These are phyloP conservation scores for Chrysodeixis includens DNA, from an alignment of 2,888 invertebrate genomes.

Conservation along the genomic window DNA sequence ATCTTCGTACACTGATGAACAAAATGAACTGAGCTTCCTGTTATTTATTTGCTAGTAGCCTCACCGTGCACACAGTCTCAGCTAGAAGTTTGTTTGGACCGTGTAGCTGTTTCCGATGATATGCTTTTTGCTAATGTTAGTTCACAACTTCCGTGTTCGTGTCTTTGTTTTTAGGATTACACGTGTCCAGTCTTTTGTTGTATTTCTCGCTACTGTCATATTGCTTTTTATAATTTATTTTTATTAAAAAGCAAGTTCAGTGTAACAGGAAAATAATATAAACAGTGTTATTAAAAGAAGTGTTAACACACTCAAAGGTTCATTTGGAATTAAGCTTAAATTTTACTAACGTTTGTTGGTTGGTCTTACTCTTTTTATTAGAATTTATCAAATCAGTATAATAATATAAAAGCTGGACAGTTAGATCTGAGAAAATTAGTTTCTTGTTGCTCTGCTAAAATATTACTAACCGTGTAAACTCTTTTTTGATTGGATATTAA, in stretches of 20 bases:
- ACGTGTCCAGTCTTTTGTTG: neutral
- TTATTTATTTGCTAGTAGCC: no score
- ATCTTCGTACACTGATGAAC: conserved; percentile 1
- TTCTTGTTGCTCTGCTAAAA: neutral
- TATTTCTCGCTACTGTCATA: neutral
- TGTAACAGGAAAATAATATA: no score
- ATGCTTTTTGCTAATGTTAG: neutral
- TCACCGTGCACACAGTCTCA: neutral
- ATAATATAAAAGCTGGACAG: neutral
- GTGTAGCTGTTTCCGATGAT: neutral
- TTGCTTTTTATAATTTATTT: neutral
- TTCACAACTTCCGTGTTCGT: neutral
- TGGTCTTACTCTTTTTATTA: neutral
- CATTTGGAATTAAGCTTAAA: no score
- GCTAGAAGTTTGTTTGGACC: neutral
- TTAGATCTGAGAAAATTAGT: neutral
- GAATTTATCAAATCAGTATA: neutral
- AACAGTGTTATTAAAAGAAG: no score
- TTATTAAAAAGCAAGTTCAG: no score
- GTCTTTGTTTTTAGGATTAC: neutral
- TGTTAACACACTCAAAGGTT: no score
- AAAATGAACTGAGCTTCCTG: conserved; percentile 2
- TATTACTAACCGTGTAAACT: neutral
- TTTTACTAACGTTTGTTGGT: neutral
- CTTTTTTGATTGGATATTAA: neutral